Conservation (phyloP, 2,113 vertebrate genomes). For the Crotalus viridis region DNA sequence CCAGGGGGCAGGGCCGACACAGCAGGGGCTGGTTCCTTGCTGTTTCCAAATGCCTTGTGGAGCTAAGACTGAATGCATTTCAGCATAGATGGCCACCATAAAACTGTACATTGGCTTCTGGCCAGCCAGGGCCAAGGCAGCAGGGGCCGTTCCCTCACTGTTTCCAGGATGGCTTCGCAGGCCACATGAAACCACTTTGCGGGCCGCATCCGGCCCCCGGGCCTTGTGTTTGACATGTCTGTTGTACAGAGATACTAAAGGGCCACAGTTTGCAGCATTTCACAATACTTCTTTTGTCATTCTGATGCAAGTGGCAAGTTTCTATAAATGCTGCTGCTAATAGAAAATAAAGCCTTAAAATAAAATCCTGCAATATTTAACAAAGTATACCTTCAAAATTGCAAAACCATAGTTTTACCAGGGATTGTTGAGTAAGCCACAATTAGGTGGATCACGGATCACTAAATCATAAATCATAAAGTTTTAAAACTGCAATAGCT, state of each 20-base stretch:
- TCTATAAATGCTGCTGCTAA: not conserved
- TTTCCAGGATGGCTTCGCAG: no score
- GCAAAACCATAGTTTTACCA: not conserved
- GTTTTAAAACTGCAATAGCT: not conserved
- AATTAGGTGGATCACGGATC: not conserved
- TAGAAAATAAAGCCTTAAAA: not conserved
- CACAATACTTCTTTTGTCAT: not conserved
- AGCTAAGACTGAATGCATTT: no score
- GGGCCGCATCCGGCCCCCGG: no score
- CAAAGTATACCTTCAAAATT: not conserved
- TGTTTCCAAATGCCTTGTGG: no score
- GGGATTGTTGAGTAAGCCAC: not conserved
- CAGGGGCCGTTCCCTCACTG: no score
- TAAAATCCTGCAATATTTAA: not conserved
- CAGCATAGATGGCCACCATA: no score
- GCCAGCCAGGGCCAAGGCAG: no score
- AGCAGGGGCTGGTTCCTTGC: no score
- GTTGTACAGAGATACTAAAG: not conserved
- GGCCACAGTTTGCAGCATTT: not conserved
- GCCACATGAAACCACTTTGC: no score
- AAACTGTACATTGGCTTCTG: no score
- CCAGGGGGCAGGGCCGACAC: no score
- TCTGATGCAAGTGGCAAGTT: not conserved
- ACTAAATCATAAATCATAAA: not conserved
- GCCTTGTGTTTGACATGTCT: no score